phyloP scores from a whole-genome alignment of 2,113 vertebrate genomes.

The Notothenia coriiceps region DNA sequence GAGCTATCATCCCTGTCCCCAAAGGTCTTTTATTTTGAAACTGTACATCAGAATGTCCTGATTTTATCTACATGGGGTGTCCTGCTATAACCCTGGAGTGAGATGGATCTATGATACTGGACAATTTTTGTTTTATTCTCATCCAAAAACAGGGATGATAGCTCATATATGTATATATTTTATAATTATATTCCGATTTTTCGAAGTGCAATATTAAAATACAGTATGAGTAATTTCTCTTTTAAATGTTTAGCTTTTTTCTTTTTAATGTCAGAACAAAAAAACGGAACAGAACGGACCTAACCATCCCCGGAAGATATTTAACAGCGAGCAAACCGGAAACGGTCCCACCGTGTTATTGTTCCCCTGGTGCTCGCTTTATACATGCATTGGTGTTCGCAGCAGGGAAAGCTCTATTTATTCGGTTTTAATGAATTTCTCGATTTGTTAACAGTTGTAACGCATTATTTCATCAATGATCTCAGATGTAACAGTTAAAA shows the following conservation, averaged over 20 bases:
- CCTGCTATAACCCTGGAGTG: too few species aligned
- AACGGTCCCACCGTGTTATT: constrained; percentile 61
- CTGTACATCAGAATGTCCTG: too few species aligned
- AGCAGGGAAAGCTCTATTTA: background rate
- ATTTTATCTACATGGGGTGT: too few species aligned
- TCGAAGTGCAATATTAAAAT: too few species aligned
- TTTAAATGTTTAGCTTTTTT: background rate
- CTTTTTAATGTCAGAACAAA: constrained; percentile 7
- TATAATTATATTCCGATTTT: too few species aligned
- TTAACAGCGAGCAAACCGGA: constrained; percentile 56
- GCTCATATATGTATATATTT: too few species aligned
- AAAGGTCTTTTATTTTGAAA: too few species aligned
- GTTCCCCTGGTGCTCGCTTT: constrained; percentile 25
- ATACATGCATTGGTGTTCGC: background rate
- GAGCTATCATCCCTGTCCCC: too few species aligned
- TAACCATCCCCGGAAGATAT: constrained; percentile 8
- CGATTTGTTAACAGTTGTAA: background rate
- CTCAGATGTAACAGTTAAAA: background rate
- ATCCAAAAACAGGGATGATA: too few species aligned
- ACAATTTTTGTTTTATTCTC: too few species aligned
- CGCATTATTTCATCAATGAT: background rate
- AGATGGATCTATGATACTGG: too few species aligned
- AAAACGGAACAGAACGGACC: background rate
- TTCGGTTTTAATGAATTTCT: background rate
- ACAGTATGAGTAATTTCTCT: too few species aligned